phyloP scores from a whole-genome alignment of 2,797 vertebrate genomes.

The Cryptoblepharus egeriae region DNA sequence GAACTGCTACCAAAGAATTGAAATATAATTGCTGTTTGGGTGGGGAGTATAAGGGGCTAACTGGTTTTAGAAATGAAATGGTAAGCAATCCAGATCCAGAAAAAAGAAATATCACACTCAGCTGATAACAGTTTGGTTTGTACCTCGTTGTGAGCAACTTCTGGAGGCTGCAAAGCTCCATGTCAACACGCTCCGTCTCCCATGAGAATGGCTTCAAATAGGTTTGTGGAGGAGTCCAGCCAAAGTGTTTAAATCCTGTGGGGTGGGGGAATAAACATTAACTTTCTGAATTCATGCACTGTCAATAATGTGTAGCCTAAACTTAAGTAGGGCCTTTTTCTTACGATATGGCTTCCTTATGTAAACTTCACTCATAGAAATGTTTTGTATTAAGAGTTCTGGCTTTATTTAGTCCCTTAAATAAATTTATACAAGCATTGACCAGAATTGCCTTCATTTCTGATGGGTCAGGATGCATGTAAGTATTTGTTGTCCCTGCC shows the following conservation, averaged over 20 bases:
- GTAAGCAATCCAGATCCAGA: not conserved
- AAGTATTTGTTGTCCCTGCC: no score
- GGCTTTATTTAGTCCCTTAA: no score
- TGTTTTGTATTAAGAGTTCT: no score
- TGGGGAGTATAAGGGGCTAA: not conserved
- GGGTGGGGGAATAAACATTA: not conserved
- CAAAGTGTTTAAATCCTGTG: no score
- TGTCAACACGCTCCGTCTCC: not conserved
- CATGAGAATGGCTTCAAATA: not conserved
- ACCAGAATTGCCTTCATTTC: no score
- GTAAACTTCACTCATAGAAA: no score
- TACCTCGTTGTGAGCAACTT: not conserved
- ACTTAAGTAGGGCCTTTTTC: no score
- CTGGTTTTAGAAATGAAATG: not conserved
- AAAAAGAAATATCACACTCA: not conserved
- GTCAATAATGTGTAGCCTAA: not conserved
- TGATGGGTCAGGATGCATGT: no score
- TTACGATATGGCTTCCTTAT: no score
- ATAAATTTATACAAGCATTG: no score
- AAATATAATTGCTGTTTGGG: not conserved
- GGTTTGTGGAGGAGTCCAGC: not conserved
- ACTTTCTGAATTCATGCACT: not conserved
- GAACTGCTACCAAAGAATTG: constrained; percentile 33
- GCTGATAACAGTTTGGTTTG: not conserved
- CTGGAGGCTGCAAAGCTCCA: not conserved